Conservation (phyloP, 2,113 vertebrate genomes). For the Platycercus adscitus region DNA sequence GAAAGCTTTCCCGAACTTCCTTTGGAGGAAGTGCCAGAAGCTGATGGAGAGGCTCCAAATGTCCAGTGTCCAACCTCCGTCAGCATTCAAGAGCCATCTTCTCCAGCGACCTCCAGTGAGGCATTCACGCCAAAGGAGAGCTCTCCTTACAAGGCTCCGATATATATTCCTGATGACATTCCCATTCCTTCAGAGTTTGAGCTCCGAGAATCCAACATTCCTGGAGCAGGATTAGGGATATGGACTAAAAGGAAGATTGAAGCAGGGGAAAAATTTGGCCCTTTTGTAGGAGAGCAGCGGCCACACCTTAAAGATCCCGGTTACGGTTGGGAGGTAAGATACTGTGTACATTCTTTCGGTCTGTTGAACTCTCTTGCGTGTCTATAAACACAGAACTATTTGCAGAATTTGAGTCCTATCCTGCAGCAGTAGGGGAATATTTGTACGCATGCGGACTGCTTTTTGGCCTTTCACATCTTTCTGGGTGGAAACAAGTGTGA, state of each 20-base stretch:
- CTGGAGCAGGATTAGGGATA: slow-evolving; percentile 86
- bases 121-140: slow-evolving; percentile 82
- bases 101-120: slow-evolving; percentile 84
- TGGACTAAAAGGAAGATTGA: slow-evolving; percentile 91
- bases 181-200: slow-evolving; percentile 90
- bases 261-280: slow-evolving; percentile 90
- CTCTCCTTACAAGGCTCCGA: slow-evolving; percentile 82
- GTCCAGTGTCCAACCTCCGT: slow-evolving; percentile 58
- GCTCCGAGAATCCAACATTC: slow-evolving; percentile 86
- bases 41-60: slow-evolving; percentile 77
- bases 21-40: slow-evolving; percentile 80
- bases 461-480: neutral
- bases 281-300: slow-evolving; percentile 86
- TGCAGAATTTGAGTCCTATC: neutral
- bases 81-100: slow-evolving; percentile 80
- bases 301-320: slow-evolving; percentile 79
- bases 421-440: neutral
- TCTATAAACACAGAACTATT: neutral
- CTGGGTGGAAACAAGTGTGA: neutral
- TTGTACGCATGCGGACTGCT: neutral
- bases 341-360: neutral
- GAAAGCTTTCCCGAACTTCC: slow-evolving; percentile 81
- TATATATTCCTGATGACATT: slow-evolving; percentile 86
- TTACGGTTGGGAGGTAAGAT: slow-evolving; percentile 95
- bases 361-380: neutral